Percentiles rank a stretch among this genome's conserved stretches.
Conservation (phyloP, 2,113 vertebrate genomes). For the Eonycteris spelaea region DNA sequence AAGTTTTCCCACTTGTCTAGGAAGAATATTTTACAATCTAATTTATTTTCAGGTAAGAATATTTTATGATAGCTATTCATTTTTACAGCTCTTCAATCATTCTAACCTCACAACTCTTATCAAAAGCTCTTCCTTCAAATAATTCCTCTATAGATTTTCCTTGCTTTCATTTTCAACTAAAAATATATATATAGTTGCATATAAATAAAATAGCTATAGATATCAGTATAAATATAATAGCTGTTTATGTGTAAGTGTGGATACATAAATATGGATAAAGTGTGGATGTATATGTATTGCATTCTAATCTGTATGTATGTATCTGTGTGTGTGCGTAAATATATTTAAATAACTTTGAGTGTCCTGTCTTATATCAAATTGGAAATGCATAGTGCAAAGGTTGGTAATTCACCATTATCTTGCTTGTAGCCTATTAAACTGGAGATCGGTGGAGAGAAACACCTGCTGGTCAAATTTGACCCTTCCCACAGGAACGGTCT, state of each 20-base stretch:
- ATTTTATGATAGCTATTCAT: not conserved
- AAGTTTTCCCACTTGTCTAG: not conserved
- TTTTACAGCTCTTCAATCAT: not conserved
- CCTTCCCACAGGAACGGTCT: conserved; percentile 78
- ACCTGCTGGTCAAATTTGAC: conserved; percentile 87
- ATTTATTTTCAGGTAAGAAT: conserved; percentile 40
- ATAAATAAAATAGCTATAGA: not conserved
- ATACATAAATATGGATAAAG: not conserved
- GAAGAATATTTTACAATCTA: not conserved
- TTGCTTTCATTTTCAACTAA: conserved; percentile 27
- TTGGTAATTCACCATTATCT: conserved; percentile 18
- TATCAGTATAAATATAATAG: not conserved
- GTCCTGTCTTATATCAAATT: not conserved
- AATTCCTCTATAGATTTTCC: not conserved
- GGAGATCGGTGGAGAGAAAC: conserved; percentile 71
- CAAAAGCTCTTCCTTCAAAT: conserved; percentile 16
- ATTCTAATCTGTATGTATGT: not conserved
- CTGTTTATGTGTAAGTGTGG: not conserved
- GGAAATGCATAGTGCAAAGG: not conserved
- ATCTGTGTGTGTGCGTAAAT: not conserved
- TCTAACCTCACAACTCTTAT: not conserved
- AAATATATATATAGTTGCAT: not conserved
- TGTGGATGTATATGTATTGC: not conserved
- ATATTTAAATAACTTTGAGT: not conserved
- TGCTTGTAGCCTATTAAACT: conserved; percentile 83